Evolutionary conservation across 1,140 invertebrate species (phyloP), one percentile per base, ranked within the genome.

Genomic region (Matsumurasca onukii): DNA sequence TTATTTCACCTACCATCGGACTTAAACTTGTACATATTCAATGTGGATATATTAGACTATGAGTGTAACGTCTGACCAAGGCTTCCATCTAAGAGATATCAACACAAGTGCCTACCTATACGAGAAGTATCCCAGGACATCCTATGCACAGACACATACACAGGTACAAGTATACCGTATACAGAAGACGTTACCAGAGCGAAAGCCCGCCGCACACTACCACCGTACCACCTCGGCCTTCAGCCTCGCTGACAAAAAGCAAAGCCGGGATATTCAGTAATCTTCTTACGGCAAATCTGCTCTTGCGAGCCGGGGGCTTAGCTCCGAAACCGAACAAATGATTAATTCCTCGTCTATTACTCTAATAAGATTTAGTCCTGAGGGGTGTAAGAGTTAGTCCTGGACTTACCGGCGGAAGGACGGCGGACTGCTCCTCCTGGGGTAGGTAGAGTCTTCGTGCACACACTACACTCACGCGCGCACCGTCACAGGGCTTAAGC

Each of bases 401-500:
- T n/a, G n/a, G n/a, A 68, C 67, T 68, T 68, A 68, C 67, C 67
- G 57, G 67, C 29, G 24, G 31, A 39, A 48, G 55, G 45, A 51
- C 29, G 31, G 30, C 48, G 27, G 25, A 27, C 48, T 30, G 31
- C 57, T 63, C 59, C 67, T 51, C 59, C 45, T 48, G 48, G n/a
- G 51, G 57, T 51, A 59, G 27, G 66, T 57, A n/a, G 64, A 25
- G 31, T 66, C 31, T 66, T 52, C 52, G 29, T 24, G 29, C 39
- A 59, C 29, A 57, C 25, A 31, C 34, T 31, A 9, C 66, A 55
- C 66, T 25, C 67, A 68, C 67, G 51, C 67, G 48, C 67, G 27
- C 67, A 59, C 67, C 55, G 27, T n/a, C 57, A 78, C 77, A 78
- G 78, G 77, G 73, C 75, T 76, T 78, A 78, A 78, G 77, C 77